Evolutionary conservation across 2,113 vertebrate species (phyloP), one percentile per base, ranked within the genome.

Genomic region (Lates calcarifer): DNA sequence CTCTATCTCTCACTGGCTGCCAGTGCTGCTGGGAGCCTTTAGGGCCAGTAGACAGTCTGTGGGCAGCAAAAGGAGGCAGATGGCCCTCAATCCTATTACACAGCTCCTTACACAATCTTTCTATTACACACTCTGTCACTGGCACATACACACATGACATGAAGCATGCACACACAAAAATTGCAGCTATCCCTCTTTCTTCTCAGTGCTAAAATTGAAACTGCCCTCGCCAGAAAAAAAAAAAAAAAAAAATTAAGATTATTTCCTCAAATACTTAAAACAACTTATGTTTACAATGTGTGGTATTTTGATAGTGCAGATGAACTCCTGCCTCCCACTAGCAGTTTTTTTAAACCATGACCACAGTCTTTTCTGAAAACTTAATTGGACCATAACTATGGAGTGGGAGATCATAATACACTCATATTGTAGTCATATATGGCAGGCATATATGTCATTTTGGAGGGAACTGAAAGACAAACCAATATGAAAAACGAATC

Each of bases 51-150:
- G 58, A 43, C 73, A 24, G 60, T 80, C 57, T 77, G 90, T 79
- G 84, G 90, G 85, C 29, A 83, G 85, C 82, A 41, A 35, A 53
- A 63, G 51, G 78, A 83, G 76, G 76, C 89, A 92, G 85, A 89
- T 88, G 90, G 79, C n/a, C 71, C 37, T 68, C 76, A 84, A 79
- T 85, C 85, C 81, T 81, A 72, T 82, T 84, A 85, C 71, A 74
- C 2, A 88, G 77, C 74, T 85, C 77, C 82, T 80, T 81, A 81
- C 71, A 85, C 66, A 80, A 63, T 56, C 73, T 61, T 57, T 69
- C 70, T 70, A 60, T 73, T 60, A 57, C 68, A 80, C 80, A 87
- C 70, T 17, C 55, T 1, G 67, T 68, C 29, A 65, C 69, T 75
- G 60, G 20, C 70, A 73, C 24, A 20, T 47, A 41, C 31, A 69